These are phyloP conservation scores for Sinonovacula constricta DNA, from an alignment of 1,140 invertebrate genomes.

Conservation along the genomic window DNA sequence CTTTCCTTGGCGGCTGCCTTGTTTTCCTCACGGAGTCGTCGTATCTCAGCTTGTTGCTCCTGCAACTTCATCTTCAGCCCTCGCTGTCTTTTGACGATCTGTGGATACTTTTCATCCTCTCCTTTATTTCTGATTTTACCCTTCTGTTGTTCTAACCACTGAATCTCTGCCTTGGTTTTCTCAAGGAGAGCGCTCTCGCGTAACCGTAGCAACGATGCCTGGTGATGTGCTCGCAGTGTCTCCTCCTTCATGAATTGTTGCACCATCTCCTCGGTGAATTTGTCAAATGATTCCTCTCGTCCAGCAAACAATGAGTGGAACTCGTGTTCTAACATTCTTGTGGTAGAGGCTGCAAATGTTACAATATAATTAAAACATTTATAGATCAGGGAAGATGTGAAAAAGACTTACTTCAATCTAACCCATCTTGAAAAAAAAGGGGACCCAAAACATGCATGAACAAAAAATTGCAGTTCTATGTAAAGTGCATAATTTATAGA, in stretches of 20 bases:
- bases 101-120: conserved; percentile 80
- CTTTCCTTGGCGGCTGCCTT: conserved; percentile 72
- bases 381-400: too few species aligned
- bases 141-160: conserved; percentile 81
- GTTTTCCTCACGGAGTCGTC: conserved; percentile 76
- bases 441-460: too few species aligned
- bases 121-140: conserved; percentile 76
- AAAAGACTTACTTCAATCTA: too few species aligned
- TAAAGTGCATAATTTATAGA: too few species aligned
- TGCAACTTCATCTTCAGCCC: conserved; percentile 75
- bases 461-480: too few species aligned
- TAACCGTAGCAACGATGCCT: conserved; percentile 61
- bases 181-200: conserved; percentile 81
- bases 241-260: conserved; percentile 78
- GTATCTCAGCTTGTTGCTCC: conserved; percentile 79
- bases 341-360: conserved; percentile 50
- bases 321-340: conserved; percentile 57
- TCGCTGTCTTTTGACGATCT: conserved; percentile 81
- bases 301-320: conserved; percentile 66
- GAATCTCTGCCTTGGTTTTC: conserved; percentile 81
- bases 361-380: background rate
- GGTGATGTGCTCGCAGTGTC: conserved; percentile 75
- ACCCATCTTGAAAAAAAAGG: too few species aligned
- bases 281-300: conserved; percentile 72
- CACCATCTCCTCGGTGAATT: conserved; percentile 77